A percentile compares a stretch with the other conserved stretches of the same genome.
Evolutionary conservation across 53 echinoderm and acorn worm genomes (phyloP).

Genomic region (Arbacia lixula): DNA sequence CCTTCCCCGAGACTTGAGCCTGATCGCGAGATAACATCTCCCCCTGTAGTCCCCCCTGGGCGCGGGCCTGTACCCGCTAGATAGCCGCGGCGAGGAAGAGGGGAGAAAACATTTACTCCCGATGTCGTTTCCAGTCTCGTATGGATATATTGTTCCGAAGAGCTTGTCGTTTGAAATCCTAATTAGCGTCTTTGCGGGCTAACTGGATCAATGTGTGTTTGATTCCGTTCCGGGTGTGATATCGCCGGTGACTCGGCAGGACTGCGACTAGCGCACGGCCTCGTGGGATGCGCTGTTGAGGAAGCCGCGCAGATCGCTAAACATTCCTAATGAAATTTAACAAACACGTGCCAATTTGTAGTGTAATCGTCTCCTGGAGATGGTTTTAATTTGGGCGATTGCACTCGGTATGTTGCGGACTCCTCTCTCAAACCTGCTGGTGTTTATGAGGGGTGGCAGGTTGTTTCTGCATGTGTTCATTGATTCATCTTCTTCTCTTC

Average conservation of each 20-base stretch:
- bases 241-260: constrained; percentile 26
- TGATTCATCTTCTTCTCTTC: not conserved
- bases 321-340: constrained; percentile 36
- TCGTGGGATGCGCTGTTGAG: constrained; percentile 22
- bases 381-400: constrained; percentile 9
- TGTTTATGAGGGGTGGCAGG: constrained; percentile 19
- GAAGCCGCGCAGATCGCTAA: not conserved
- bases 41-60: constrained; percentile 13
- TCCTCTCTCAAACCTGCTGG: constrained; percentile 1
- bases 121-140: constrained; percentile 28
- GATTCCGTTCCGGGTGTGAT: not conserved
- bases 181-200: constrained; percentile 24
- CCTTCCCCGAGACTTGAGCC: constrained; percentile 6
- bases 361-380: constrained; percentile 12
- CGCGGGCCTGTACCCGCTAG: constrained; percentile 12
- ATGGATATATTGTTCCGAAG: not conserved
- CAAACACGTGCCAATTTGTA: constrained; percentile 42
- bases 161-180: constrained; percentile 29
- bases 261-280: constrained; percentile 11
- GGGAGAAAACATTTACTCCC: constrained; percentile 21
- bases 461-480: constrained; percentile 27
- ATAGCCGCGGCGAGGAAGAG: constrained; percentile 2
- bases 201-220: constrained; percentile 6
- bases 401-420: not conserved
- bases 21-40: not conserved